Conservation (phyloP, 2,888 invertebrate genomes). For the Pyrocoelia pectoralis region DNA sequence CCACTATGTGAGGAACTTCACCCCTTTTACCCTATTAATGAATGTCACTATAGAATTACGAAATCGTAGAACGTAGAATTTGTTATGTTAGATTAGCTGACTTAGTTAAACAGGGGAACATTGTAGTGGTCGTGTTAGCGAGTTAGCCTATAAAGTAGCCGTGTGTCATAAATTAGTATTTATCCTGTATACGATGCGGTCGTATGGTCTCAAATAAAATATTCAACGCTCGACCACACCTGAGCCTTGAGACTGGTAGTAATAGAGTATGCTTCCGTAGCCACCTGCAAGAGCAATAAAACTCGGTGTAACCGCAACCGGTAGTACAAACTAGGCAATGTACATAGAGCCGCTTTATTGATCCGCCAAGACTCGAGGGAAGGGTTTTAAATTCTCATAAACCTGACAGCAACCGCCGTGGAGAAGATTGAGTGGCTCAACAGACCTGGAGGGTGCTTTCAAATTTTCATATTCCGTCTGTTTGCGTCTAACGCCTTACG, state of each 20-base stretch:
- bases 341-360: slow-evolving; percentile 47
- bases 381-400: slow-evolving; percentile 57
- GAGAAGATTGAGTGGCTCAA: slow-evolving; percentile 52
- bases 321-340: slow-evolving; percentile 44
- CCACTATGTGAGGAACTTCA: neutral
- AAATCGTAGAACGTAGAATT: slow-evolving; percentile 1
- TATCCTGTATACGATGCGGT: slow-evolving; percentile 32
- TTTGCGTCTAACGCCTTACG: slow-evolving; percentile 50
- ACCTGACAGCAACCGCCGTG: slow-evolving; percentile 53
- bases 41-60: neutral
- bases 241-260: slow-evolving; percentile 27
- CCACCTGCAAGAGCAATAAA: slow-evolving; percentile 43
- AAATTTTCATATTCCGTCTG: slow-evolving; percentile 54
- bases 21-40: neutral
- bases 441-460: slow-evolving; percentile 51
- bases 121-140: no score
- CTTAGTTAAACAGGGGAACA: slow-evolving; percentile 15
- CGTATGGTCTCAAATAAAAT: slow-evolving; percentile 29
- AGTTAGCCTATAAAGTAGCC: no score
- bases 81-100: slow-evolving; percentile 18
- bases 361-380: slow-evolving; percentile 46
- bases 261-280: slow-evolving; percentile 25
- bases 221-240: slow-evolving; percentile 33
- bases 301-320: slow-evolving; percentile 40
- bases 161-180: slow-evolving; percentile 36